A percentile compares a stretch with the other conserved stretches of the same genome.
Conservation (phyloP, 2,888 invertebrate species). For the Phanerotoma sp. region DNA sequence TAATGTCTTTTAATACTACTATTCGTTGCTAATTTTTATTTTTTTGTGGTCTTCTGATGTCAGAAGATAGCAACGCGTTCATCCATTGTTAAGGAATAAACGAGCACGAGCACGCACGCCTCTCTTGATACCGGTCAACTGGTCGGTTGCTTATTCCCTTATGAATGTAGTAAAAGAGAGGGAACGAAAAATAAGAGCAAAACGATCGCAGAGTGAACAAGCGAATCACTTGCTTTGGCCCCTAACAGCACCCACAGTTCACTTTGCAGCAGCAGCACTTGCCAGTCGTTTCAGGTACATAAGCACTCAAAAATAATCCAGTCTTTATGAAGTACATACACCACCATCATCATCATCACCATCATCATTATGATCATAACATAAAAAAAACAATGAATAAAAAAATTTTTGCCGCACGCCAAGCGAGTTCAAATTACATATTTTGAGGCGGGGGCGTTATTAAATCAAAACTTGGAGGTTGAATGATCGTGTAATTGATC, state of each 20-base stretch:
- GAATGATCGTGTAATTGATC: no score
- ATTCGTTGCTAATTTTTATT: not conserved
- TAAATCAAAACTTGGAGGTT: no score
- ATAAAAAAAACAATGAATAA: not conserved
- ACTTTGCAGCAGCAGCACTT: slow-evolving; percentile 2
- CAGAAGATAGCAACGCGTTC: slow-evolving; percentile 39
- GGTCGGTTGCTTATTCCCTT: slow-evolving; percentile 1
- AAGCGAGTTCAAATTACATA: no score
- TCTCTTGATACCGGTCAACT: slow-evolving; percentile 33
- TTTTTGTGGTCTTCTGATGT: slow-evolving; percentile 2
- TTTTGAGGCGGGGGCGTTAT: no score
- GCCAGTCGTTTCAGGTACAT: not conserved
- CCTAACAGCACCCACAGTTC: not conserved
- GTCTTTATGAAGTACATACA: not conserved
- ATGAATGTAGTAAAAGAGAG: slow-evolving; percentile 1
- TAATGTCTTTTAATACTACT: not conserved
- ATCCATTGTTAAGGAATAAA: slow-evolving; percentile 39
- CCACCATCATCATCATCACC: no score
- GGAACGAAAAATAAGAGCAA: no score
- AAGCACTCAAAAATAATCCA: not conserved
- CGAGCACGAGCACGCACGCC: slow-evolving; percentile 38
- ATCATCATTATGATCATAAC: no score
- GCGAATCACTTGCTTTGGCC: not conserved
- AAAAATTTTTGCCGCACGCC: not conserved
- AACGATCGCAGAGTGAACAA: not conserved